phyloP scores from a whole-genome alignment of 2,797 vertebrate genomes.

The Heteromormyrus szaboi region DNA sequence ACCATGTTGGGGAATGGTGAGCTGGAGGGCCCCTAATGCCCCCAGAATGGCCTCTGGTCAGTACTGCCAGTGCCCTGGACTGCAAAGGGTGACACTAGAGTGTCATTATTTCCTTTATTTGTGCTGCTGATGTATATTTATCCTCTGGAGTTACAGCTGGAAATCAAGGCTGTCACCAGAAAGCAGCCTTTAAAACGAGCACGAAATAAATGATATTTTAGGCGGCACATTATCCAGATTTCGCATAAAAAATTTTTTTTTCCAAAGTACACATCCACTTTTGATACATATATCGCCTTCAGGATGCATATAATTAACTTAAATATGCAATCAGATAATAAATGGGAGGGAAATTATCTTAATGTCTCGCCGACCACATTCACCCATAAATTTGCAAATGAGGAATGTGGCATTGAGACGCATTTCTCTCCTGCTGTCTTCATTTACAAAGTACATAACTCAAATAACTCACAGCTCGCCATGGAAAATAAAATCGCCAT shows the following conservation, averaged over 20 bases:
- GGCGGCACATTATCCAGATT: not conserved
- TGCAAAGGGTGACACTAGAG: not conserved
- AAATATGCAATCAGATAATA: constrained; percentile 13
- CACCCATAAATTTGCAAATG: not conserved
- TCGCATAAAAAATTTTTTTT: not conserved
- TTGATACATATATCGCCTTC: not conserved
- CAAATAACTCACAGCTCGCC: not conserved
- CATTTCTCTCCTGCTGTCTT: constrained; percentile 4
- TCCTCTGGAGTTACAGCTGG: not conserved
- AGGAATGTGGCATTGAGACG: not conserved
- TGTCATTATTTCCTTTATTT: not conserved
- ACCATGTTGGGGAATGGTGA: not conserved
- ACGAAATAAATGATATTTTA: not conserved
- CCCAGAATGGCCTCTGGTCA: not conserved
- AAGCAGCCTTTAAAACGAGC: not conserved
- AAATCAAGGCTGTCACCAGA: not conserved
- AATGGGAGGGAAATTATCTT: not conserved
- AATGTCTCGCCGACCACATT: constrained; percentile 7
- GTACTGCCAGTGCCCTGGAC: not conserved
- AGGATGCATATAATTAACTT: constrained; percentile 9
- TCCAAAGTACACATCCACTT: not conserved
- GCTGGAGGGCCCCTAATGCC: not conserved
- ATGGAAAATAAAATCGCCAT: constrained; percentile 12
- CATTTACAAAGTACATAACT: constrained; percentile 6
- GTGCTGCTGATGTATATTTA: not conserved